These are phyloP conservation scores for Petromus typicus DNA, from an alignment of 2,113 vertebrate genomes.

Conservation along the genomic window DNA sequence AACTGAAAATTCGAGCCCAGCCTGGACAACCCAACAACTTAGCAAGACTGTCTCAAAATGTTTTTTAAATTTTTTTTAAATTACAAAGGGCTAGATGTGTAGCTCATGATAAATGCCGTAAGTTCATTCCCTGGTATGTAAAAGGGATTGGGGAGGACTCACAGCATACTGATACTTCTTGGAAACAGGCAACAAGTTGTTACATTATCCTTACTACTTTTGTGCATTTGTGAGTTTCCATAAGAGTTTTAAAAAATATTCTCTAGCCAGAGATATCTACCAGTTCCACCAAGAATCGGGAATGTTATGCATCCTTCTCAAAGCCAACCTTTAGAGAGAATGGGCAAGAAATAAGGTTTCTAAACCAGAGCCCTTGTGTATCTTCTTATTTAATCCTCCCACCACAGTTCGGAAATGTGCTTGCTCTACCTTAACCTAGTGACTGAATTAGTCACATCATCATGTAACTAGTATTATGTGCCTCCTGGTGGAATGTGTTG, in stretches of 20 bases:
- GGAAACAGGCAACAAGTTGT: neutral
- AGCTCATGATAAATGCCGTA: neutral
- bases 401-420: neutral
- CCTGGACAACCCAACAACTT: neutral
- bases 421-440: neutral
- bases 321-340: neutral
- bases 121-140: neutral
- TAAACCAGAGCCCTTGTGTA: neutral
- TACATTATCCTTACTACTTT: neutral
- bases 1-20: neutral
- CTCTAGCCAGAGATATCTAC: neutral
- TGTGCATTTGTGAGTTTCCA: neutral
- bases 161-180: neutral
- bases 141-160: neutral
- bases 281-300: neutral
- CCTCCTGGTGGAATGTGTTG: neutral
- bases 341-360: neutral
- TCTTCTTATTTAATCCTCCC: neutral
- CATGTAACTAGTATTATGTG: neutral
- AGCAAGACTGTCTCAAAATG: neutral
- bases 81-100: neutral
- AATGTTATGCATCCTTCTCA: neutral
- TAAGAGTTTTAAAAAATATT: neutral
- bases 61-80: too few species aligned
- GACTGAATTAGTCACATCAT: neutral